These are phyloP conservation scores for Encarsia formosa DNA, from an alignment of 2,888 invertebrate species.

Conservation along the genomic window DNA sequence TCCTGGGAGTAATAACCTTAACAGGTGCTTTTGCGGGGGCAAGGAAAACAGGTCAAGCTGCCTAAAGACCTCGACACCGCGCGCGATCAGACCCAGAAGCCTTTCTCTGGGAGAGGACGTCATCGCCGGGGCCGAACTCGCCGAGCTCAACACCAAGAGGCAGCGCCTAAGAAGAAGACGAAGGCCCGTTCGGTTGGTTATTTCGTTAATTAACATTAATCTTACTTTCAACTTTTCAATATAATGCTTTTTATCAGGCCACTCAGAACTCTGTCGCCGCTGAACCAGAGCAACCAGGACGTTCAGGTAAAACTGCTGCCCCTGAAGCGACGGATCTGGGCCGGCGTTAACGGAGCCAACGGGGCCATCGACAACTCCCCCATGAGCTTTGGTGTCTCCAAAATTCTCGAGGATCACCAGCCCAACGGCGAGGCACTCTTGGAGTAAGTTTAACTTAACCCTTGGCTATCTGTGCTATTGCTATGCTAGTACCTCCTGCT, in stretches of 20 bases:
- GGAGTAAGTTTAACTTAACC: constrained; percentile 55
- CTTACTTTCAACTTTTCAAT: background rate
- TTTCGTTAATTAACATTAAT: background rate
- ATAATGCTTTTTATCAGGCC: constrained; percentile 29
- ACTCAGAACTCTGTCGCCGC: constrained; percentile 38
- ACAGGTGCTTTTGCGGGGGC: background rate
- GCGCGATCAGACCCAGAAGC: constrained; percentile 38
- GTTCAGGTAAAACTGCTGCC: constrained; percentile 66
- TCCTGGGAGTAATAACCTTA: constrained; percentile 3
- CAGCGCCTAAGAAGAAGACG: constrained; percentile 33
- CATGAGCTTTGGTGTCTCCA: constrained; percentile 66
- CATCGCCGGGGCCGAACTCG: constrained; percentile 24
- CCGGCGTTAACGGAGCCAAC: constrained; percentile 52
- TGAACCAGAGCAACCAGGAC: constrained; percentile 46
- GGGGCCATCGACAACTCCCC: constrained; percentile 49
- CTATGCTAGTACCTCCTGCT: too few relatives aligned
- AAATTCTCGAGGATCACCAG: constrained; percentile 56
- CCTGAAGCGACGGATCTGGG: constrained; percentile 72
- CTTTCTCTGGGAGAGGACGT: constrained; percentile 39
- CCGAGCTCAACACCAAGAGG: constrained; percentile 30
- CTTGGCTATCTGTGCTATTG: too few relatives aligned
- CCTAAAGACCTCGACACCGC: constrained; percentile 34
- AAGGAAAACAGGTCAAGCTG: constrained; percentile 18
- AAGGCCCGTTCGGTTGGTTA: constrained; percentile 32
- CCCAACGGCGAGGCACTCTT: constrained; percentile 60